Conservation (phyloP, 2,113 vertebrate genomes). For the Galemys pyrenaicus region DNA sequence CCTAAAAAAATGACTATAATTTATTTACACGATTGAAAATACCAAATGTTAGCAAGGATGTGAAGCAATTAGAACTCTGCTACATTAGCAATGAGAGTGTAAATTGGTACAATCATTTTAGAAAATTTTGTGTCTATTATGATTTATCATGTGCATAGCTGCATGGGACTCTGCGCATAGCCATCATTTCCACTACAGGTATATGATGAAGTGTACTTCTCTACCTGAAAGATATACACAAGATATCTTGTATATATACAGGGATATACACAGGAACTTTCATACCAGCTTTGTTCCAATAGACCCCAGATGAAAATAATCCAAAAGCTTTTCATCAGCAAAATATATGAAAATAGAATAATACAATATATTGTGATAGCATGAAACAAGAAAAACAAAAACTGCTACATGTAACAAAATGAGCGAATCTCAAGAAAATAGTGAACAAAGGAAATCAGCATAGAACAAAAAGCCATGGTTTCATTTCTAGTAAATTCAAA, state of each 20-base stretch:
- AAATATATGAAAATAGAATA: not conserved
- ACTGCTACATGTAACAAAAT: not conserved
- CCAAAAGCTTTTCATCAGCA: not conserved
- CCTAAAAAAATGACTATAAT: not conserved
- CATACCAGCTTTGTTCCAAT: not conserved
- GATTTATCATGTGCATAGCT: not conserved
- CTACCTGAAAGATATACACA: not conserved
- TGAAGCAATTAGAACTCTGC: not conserved
- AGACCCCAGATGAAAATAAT: not conserved
- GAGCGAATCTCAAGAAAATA: not conserved
- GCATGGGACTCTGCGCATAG: not conserved
- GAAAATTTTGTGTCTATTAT: not conserved
- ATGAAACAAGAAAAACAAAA: not conserved
- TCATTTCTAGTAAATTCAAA: not conserved
- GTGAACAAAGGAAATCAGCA: not conserved
- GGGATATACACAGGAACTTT: not conserved
- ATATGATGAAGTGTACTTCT: not conserved
- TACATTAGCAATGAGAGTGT: not conserved
- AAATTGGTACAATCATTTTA: not conserved
- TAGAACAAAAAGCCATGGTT: not conserved
- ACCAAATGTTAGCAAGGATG: not conserved
- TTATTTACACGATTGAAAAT: not conserved
- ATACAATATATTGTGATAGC: not conserved
- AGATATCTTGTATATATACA: too few species aligned
- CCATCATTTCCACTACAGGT: not conserved